These are phyloP conservation scores for Microlaimidae sp. DNA, from an alignment of 2,888 invertebrate species.

Conservation along the genomic window DNA sequence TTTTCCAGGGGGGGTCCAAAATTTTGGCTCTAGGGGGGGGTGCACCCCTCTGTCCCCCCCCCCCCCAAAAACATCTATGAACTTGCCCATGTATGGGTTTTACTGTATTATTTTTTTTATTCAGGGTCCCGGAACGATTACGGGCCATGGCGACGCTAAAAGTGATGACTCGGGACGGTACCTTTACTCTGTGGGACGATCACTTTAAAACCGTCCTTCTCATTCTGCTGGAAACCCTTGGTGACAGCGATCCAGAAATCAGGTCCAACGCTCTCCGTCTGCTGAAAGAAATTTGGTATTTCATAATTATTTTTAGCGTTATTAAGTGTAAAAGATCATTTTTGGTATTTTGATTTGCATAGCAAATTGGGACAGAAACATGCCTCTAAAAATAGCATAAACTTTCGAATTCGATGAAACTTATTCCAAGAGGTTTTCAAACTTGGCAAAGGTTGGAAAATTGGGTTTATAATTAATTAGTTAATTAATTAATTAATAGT, in stretches of 20 bases:
- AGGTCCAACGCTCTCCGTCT: conserved; percentile 54
- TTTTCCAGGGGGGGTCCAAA: too few relatives aligned
- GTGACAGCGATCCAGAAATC: conserved; percentile 37
- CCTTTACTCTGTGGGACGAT: conserved; percentile 42
- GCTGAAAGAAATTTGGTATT: conserved; percentile 65
- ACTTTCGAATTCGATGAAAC: background rate
- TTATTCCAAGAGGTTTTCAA: too few relatives aligned
- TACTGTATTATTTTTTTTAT: conserved; percentile 8
- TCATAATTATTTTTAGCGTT: too few relatives aligned
- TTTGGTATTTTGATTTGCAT: background rate
- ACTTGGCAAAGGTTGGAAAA: too few relatives aligned
- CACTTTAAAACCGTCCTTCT: conserved; percentile 48
- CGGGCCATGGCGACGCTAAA: conserved; percentile 39
- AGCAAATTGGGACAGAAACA: background rate
- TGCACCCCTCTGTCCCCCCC: too few relatives aligned
- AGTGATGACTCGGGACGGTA: conserved; percentile 40
- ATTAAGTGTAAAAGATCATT: background rate
- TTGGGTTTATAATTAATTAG: too few relatives aligned
- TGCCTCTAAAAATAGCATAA: background rate
- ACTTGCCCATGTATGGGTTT: too few relatives aligned
- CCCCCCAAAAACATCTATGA: too few relatives aligned
- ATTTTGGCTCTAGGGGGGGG: too few relatives aligned
- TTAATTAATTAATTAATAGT: too few relatives aligned
- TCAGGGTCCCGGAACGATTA: conserved; percentile 37
- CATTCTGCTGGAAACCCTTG: conserved; percentile 56